Percentiles rank a stretch among this genome's conserved stretches.
These are phyloP conservation scores for Corythucha ciliata DNA, from an alignment of 2,888 invertebrate genomes.

Conservation along the genomic window DNA sequence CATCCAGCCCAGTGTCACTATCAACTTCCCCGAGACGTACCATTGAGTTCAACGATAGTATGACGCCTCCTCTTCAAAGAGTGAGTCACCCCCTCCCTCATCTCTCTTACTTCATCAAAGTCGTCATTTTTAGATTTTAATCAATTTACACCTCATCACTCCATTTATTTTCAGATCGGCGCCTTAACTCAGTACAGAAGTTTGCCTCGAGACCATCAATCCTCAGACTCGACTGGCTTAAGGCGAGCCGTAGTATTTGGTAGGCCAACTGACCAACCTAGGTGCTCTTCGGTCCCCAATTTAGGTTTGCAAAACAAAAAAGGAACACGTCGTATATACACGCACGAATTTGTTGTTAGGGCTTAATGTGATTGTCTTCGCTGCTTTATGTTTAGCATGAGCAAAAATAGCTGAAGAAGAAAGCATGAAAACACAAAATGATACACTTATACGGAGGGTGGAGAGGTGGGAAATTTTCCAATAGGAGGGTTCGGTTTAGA, in stretches of 20 bases:
- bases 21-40: slow-evolving; percentile 32
- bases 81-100: slow-evolving; percentile 10
- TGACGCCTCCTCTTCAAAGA: slow-evolving; percentile 25
- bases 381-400: too few species aligned
- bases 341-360: too few species aligned
- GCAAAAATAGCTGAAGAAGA: too few species aligned
- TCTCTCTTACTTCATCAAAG: neutral
- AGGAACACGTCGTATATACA: too few species aligned
- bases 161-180: slow-evolving; percentile 32
- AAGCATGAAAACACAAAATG: too few species aligned
- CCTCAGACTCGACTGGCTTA: slow-evolving; percentile 22
- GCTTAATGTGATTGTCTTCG: too few species aligned
- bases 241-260: slow-evolving; percentile 66
- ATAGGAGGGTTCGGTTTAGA: too few species aligned
- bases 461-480: too few species aligned
- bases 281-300: slow-evolving; percentile 82
- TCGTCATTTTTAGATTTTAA: neutral
- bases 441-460: too few species aligned
- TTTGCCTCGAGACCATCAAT: slow-evolving; percentile 52
- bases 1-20: slow-evolving; percentile 43
- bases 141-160: neutral
- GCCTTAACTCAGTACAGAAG: slow-evolving; percentile 64
- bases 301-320: slow-evolving; percentile 74
- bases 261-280: slow-evolving; percentile 49
- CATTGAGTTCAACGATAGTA: slow-evolving; percentile 27